Conservation (phyloP, 2,797 vertebrate genomes). For the Acanthurus lineatus region DNA sequence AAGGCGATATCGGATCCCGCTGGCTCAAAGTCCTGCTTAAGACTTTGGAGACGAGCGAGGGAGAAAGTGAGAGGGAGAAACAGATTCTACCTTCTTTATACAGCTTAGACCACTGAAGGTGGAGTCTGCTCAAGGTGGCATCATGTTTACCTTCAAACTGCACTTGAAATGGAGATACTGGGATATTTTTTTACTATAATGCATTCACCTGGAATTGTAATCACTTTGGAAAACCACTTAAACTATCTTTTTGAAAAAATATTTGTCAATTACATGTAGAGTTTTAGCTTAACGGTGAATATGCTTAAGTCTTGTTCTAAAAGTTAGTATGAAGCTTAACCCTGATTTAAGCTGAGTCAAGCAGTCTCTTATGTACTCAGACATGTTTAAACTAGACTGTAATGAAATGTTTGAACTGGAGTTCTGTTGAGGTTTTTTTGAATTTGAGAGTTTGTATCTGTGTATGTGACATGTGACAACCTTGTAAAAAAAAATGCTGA, state of each 20-base stretch:
- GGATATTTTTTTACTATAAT: not conserved
- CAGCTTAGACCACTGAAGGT: slow-evolving; percentile 84
- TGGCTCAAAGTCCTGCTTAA: slow-evolving; percentile 64
- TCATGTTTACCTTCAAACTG: slow-evolving; percentile 72
- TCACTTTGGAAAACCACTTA: not conserved
- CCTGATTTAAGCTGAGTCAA: too few relatives aligned
- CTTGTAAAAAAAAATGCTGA: slow-evolving; percentile 64
- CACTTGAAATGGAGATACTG: not conserved
- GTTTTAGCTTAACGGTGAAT: not conserved
- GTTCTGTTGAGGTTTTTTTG: not conserved
- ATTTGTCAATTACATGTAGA: not conserved
- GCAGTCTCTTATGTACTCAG: not conserved
- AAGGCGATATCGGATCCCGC: slow-evolving; percentile 81
- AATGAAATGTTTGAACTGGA: not conserved
- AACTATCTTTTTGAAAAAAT: not conserved
- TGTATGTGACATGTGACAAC: slow-evolving; percentile 54
- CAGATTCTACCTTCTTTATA: slow-evolving; percentile 86
- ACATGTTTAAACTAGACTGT: not conserved
- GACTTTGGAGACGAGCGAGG: slow-evolving; percentile 65
- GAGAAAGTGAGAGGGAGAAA: slow-evolving; percentile 76
- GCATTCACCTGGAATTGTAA: not conserved
- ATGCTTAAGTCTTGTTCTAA: not conserved
- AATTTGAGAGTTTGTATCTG: not conserved
- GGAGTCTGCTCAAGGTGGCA: slow-evolving; percentile 85
- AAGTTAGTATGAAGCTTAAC: too few relatives aligned